Conservation (phyloP, 1,140 invertebrate species). For the Parapsyche elsis region DNA sequence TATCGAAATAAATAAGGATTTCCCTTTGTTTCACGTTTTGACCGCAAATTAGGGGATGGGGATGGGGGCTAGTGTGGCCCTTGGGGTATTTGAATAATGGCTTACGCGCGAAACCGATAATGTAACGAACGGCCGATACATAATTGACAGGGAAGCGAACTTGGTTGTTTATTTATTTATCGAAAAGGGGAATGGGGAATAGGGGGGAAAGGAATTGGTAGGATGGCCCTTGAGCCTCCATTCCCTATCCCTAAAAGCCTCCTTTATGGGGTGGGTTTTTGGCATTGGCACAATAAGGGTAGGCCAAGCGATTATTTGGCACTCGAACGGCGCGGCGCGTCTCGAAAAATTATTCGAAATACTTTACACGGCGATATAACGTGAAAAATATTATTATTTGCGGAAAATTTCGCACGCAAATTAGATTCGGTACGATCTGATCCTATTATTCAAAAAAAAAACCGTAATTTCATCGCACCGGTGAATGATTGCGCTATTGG, state of each 20-base stretch:
- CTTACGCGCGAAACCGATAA: constrained; percentile 33
- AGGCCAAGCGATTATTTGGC: no score
- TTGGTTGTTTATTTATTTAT: constrained; percentile 37
- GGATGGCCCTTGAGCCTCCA: not conserved
- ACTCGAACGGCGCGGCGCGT: not conserved
- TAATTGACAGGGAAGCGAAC: constrained; percentile 30
- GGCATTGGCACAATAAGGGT: no score
- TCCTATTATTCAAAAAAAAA: not conserved
- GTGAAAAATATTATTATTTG: no score
- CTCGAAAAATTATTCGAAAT: not conserved
- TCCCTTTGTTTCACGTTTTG: no score
- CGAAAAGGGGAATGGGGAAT: not conserved
- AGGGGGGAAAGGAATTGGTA: not conserved
- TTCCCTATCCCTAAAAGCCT: no score
- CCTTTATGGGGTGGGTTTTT: no score
- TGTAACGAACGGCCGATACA: constrained; percentile 34
- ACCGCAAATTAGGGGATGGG: no score
- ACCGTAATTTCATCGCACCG: not conserved
- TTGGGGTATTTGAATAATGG: constrained; percentile 29
- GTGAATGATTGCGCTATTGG: not conserved
- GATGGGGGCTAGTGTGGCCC: not conserved
- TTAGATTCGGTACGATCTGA: not conserved
- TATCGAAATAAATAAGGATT: not conserved
- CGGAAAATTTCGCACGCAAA: not conserved
- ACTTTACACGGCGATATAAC: not conserved